phyloP scores from a whole-genome alignment of 1,140 invertebrate genomes.

The Watersipora subatra region DNA sequence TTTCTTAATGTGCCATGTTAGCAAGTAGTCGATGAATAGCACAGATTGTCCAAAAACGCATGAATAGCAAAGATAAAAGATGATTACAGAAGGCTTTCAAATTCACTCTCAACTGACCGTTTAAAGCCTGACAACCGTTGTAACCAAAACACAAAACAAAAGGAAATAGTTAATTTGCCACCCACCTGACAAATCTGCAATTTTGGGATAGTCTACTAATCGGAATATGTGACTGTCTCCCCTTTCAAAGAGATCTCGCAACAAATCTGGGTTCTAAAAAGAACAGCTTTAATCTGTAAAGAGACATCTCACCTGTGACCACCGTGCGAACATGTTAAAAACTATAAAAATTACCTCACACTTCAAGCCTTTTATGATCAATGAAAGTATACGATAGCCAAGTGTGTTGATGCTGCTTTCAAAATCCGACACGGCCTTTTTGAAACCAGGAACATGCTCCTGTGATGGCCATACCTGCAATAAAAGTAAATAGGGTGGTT shows the following conservation, averaged over 20 bases:
- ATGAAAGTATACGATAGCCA: neutral
- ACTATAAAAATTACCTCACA: neutral
- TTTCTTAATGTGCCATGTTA: neutral
- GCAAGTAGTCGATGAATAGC: too few species aligned
- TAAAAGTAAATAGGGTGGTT: neutral
- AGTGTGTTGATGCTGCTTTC: neutral
- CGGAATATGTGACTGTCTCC: neutral
- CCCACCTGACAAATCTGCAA: neutral
- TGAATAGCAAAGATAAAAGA: too few species aligned
- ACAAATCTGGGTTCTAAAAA: neutral
- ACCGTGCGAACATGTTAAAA: neutral
- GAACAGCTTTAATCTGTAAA: neutral
- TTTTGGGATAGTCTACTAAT: neutral
- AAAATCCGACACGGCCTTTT: neutral
- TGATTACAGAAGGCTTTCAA: too few species aligned
- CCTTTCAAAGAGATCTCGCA: neutral
- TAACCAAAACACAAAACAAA: too few species aligned
- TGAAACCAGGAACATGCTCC: neutral
- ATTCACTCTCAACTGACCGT: too few species aligned
- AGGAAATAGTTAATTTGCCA: neutral
- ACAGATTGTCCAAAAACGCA: too few species aligned
- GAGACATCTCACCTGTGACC: neutral
- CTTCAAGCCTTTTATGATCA: neutral
- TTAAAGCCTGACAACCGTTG: too few species aligned
- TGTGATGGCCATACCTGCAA: neutral